Evolutionary conservation across 2,888 invertebrate species (phyloP), one percentile per base, ranked within the genome.

Genomic region (Eucriotettix oculatus): DNA sequence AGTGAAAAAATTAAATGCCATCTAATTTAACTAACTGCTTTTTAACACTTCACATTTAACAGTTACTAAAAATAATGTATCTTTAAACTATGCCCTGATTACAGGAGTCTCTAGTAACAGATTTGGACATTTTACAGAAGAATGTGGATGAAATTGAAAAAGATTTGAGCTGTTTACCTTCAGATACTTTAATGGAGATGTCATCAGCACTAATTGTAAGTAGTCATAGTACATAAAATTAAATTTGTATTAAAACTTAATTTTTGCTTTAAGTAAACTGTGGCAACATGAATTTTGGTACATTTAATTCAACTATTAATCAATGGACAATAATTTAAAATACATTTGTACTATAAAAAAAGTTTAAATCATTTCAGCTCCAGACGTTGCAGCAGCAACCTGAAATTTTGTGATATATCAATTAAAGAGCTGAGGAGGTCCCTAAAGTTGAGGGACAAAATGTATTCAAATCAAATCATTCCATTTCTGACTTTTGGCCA

Each of bases 141-240:
- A 83, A 83, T 68, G 78, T 88, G 66, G 79, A 78, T 67, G 77
- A 77, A 66, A 81, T 86, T 64, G 87, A 88, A 76, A 78, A 78
- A 64, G 79, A 79, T 66, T 80, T 87, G 67, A 78, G 79, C 61
- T 79, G 81, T 69, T 78, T 89, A 66, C 87, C 89, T 16, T 78
- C 79, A 66, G 82, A 83, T 70, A 86, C 81, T 71, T 80, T 87
- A 67, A 81, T 82, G 65, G 79, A 81, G 59, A 87, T 89, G 85
- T 79, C 85, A 66, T 75, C 78, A 58, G 84, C 84, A 66, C 77
- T 89, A 54, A 79, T 79, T 83, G 89, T 89, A 76, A 85, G 81
- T 76, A 63, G 41, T 17, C 11, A 16, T 9, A 40, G 16, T n/a
- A 40, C 5, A 40, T 40, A 11, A 12, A n/a, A 12, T 40, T 55